Base-by-base conservation (phyloP, 2,888 invertebrate species). In the Catocala nupta region DNA sequence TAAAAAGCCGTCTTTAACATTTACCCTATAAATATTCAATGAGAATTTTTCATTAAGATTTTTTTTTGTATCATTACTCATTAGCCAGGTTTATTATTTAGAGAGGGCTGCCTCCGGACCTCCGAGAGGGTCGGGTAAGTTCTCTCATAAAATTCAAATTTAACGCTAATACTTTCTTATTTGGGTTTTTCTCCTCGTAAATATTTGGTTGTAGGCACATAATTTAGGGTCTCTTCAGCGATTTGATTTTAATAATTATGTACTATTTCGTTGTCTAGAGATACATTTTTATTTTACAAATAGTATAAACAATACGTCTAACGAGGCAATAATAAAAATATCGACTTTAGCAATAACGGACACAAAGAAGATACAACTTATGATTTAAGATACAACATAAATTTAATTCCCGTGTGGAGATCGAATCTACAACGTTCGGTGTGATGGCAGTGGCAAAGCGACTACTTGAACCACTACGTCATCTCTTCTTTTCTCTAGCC, bases 41-140 rank as follows among this genome's bases (percentile, higher is more conserved):
- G 73, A 60, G 70, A 61, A 73, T 73, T 81, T 77, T 71, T 72
- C 70, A 75, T 79, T 73, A 72, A 70, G 74, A 71, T 75, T 83
- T 80, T 84, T 25, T 86, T 85, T 84, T 80, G 80, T 84, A 83
- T 87, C 87, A 88, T 90, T 88, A 85, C 83, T 87, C 87, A 88
- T 90, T 88, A 86, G 81, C 73, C 76, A 72, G 78, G 80, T 85
- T 88, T 86, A 88, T 87, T 86, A 86, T 85, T 85, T 84, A 85
- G 81, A 86, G 82, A 81, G 80, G 78, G 76, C 69, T 64, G 71
- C 57, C 59, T 52, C 70, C 53, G 63, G 61, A 57, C 68, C 65
- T 78, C 65, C 52, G 50, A 54, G 75, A 69, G 73, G 67, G 71
- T 77, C 80, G 81, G 78, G 72, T 81, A 81, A 82, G 83, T 80